Conservation (phyloP, 2,888 invertebrate species). For the Nesidiocoris tenuis region DNA sequence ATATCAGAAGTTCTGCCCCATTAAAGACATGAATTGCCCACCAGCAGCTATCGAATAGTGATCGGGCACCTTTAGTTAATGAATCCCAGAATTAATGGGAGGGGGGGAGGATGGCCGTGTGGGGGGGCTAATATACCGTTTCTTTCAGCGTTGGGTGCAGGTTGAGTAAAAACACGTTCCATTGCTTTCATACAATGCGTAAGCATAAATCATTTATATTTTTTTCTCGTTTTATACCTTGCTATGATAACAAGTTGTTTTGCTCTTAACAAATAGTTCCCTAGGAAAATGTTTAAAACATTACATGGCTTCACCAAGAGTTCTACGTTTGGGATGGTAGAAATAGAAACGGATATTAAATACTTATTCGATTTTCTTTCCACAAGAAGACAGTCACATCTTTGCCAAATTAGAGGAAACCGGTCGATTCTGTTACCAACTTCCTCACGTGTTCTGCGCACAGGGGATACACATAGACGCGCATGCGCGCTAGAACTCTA, state of each 20-base stretch:
- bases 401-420: not conserved
- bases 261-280: constrained; percentile 40
- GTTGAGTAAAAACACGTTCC: not conserved
- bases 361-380: constrained; percentile 8
- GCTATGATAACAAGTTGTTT: constrained; percentile 31
- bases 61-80: too few relatives aligned
- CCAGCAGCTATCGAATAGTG: too few relatives aligned
- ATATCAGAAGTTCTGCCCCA: too few relatives aligned
- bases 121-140: too few relatives aligned
- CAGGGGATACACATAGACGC: not conserved
- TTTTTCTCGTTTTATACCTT: constrained; percentile 35
- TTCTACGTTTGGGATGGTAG: constrained; percentile 35
- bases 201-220: constrained; percentile 45
- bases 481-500: not conserved
- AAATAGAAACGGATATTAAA: constrained; percentile 33
- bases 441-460: not conserved
- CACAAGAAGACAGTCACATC: constrained; percentile 23
- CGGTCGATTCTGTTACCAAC: not conserved
- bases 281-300: constrained; percentile 38
- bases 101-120: too few relatives aligned
- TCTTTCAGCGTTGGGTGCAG: too few relatives aligned
- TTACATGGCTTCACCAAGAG: constrained; percentile 35
- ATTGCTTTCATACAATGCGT: constrained; percentile 40
- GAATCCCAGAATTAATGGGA: too few relatives aligned
- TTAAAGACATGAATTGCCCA: too few relatives aligned